Evolutionary conservation across 1,140 invertebrate species (phyloP).

Genomic region (Drosophila lini): DNA sequence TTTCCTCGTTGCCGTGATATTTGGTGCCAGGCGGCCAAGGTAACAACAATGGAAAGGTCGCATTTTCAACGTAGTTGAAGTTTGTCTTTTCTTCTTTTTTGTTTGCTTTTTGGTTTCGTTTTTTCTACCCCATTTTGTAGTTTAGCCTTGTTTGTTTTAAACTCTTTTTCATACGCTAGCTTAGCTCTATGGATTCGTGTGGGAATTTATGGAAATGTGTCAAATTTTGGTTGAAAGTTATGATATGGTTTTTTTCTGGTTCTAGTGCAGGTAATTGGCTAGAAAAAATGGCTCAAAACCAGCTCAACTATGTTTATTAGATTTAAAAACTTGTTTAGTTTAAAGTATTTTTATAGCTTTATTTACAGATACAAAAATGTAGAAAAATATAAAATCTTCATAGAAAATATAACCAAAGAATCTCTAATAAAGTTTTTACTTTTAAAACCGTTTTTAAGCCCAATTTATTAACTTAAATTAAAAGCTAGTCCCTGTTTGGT

Average conservation of each 20-base stretch:
- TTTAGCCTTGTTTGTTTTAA: slow-evolving; percentile 59
- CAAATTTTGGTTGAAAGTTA: slow-evolving; percentile 14
- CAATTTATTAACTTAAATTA: neutral
- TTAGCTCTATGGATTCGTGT: slow-evolving; percentile 8
- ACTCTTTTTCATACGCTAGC: slow-evolving; percentile 29
- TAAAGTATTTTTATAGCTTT: neutral
- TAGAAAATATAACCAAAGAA: neutral
- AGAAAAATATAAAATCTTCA: neutral
- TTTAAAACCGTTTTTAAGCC: neutral
- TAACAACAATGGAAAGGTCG: slow-evolving; percentile 69
- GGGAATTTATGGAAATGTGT: slow-evolving; percentile 19
- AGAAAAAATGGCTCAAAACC: neutral
- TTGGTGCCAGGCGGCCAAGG: slow-evolving; percentile 53
- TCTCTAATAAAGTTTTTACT: neutral
- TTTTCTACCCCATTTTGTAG: slow-evolving; percentile 17
- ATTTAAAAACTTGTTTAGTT: neutral
- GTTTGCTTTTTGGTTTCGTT: neutral
- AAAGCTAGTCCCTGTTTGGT: slow-evolving; percentile 9
- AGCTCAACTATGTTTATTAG: neutral
- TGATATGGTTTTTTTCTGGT: neutral
- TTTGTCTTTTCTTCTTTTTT: slow-evolving; percentile 16
- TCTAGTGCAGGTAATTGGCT: neutral
- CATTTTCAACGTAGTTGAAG: slow-evolving; percentile 15
- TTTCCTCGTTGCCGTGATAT: slow-evolving; percentile 16
- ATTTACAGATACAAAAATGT: neutral